These are phyloP conservation scores for Cotesia typhae DNA, from an alignment of 1,140 invertebrate genomes.

Conservation along the genomic window DNA sequence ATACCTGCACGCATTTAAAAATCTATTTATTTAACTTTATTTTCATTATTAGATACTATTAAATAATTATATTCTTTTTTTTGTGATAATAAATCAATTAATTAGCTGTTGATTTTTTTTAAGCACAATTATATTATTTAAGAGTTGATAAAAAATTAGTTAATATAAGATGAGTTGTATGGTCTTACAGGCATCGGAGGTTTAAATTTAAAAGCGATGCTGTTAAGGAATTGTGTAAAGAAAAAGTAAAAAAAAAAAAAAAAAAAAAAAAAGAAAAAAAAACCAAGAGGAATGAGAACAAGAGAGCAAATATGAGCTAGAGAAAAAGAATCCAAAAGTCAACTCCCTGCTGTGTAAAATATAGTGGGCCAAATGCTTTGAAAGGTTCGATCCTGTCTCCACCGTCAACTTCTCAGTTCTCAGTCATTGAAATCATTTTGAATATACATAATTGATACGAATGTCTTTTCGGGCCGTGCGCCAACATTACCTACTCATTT, in stretches of 20 bases:
- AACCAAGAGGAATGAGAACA: conserved; percentile 31
- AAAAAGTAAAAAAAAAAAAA: background rate
- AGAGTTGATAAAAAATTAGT: too few relatives aligned
- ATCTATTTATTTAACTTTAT: too few relatives aligned
- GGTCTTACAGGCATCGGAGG: too few relatives aligned
- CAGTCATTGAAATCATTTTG: conserved; percentile 31
- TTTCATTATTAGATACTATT: too few relatives aligned
- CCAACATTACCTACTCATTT: conserved; percentile 50
- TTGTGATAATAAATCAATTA: too few relatives aligned
- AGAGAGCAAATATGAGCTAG: conserved; percentile 42
- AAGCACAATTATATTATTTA: too few relatives aligned
- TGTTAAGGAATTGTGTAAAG: conserved; percentile 2
- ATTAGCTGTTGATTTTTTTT: too few relatives aligned
- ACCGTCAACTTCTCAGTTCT: conserved; percentile 38
- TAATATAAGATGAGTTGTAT: too few relatives aligned
- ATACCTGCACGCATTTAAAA: too few relatives aligned
- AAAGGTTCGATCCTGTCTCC: conserved; percentile 53
- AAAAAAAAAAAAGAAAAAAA: too few relatives aligned
- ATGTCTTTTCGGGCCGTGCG: conserved; percentile 59
- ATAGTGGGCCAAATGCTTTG: conserved; percentile 55
- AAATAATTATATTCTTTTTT: too few relatives aligned
- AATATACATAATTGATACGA: conserved; percentile 65
- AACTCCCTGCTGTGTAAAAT: conserved; percentile 57
- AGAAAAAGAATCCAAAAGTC: conserved; percentile 36
- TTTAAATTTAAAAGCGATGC: too few relatives aligned